phyloP scores from a whole-genome alignment of 2,113 vertebrate species.

The Casuarius casuarius region DNA sequence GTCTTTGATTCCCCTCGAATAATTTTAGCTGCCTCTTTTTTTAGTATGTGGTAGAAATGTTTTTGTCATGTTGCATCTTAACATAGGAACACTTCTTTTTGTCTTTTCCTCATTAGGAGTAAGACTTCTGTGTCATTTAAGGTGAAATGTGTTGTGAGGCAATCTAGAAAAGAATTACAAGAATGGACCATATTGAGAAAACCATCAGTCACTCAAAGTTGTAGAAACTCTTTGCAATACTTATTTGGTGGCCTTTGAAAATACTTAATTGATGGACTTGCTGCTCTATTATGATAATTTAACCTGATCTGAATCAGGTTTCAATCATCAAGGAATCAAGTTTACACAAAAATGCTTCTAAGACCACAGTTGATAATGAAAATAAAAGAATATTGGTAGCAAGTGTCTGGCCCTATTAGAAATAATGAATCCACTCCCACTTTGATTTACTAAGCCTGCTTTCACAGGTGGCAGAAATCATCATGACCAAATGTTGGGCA shows the following conservation, averaged over 20 bases:
- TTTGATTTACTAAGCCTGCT: background rate
- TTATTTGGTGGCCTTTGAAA: background rate
- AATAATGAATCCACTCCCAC: background rate
- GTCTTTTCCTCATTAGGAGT: background rate
- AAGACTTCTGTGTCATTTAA: background rate
- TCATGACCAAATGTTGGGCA: background rate
- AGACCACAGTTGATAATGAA: background rate
- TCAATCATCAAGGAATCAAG: too few species aligned
- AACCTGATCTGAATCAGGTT: background rate
- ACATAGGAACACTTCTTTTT: too few species aligned
- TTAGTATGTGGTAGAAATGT: background rate
- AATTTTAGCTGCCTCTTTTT: background rate
- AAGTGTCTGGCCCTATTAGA: background rate
- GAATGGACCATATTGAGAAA: background rate
- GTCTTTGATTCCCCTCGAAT: background rate
- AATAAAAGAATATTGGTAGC: background rate
- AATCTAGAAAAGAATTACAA: background rate
- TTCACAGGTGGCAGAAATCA: background rate
- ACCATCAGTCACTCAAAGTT: background rate
- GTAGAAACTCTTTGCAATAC: background rate
- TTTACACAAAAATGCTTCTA: background rate
- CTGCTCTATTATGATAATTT: background rate
- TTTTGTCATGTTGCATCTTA: background rate
- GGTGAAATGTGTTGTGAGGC: background rate
- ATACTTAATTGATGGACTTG: background rate